phyloP scores from a whole-genome alignment of 2,113 vertebrate species.

The Corythornis madagascariensis region DNA sequence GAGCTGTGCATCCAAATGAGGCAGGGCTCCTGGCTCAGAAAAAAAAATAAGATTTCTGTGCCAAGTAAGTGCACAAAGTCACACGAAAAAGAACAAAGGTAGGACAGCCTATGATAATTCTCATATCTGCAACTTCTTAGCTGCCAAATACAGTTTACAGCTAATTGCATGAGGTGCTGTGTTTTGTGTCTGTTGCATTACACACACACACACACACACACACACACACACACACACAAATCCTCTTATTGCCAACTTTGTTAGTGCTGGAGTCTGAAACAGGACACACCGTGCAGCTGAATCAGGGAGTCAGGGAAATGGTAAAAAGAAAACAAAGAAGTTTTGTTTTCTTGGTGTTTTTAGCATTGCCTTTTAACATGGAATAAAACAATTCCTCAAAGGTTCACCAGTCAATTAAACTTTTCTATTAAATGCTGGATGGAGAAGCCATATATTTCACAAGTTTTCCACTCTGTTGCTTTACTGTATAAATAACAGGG shows the following conservation, averaged over 20 bases:
- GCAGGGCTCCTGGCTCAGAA: not conserved
- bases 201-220: no score
- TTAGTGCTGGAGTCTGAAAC: not conserved
- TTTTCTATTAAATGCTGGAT: conserved; percentile 63
- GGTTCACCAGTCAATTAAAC: conserved; percentile 72
- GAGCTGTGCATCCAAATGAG: not conserved
- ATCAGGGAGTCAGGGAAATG: not conserved
- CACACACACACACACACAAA: accelerated
- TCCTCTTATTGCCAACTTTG: not conserved
- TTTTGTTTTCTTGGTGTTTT: not conserved
- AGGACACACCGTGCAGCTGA: not conserved
- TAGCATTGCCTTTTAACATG: conserved; percentile 42
- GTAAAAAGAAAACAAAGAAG: not conserved
- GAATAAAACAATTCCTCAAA: conserved; percentile 46
- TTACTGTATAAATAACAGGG: conserved; percentile 72
- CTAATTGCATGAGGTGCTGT: not conserved
- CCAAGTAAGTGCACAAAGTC: not conserved
- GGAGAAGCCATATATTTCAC: conserved; percentile 59
- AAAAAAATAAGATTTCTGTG: not conserved
- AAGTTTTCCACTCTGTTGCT: conserved; percentile 60
- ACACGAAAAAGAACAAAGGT: not conserved
- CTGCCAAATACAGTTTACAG: not conserved
- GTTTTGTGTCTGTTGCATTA: not conserved
- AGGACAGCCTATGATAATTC: not conserved
- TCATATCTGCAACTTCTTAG: not conserved